These are phyloP conservation scores for Hippoglossus stenolepis DNA, from an alignment of 2,113 vertebrate species.

Conservation along the genomic window DNA sequence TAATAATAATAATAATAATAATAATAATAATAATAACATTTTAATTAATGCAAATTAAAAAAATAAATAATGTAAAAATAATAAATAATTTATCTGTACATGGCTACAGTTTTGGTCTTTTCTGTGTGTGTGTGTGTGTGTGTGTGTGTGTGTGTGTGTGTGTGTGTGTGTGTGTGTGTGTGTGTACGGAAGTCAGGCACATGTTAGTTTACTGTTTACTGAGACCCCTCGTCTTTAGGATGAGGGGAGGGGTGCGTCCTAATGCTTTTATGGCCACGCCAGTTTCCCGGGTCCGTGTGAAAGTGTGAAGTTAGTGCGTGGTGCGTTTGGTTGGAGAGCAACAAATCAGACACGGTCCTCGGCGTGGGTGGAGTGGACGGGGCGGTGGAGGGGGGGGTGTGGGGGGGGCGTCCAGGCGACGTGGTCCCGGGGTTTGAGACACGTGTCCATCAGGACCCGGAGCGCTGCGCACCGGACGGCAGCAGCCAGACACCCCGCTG, in stretches of 20 bases:
- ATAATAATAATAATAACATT: not conserved
- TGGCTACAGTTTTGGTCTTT: not conserved
- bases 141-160: constrained; percentile 26
- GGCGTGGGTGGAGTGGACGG: constrained; percentile 27
- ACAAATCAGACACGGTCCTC: constrained; percentile 84
- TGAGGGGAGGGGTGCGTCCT: constrained; percentile 55
- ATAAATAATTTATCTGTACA: not conserved
- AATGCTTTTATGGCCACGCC: constrained; percentile 82
- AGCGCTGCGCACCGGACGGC: constrained; percentile 75
- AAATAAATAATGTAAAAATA: not conserved
- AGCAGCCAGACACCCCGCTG: constrained; percentile 31
- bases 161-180: constrained; percentile 31
- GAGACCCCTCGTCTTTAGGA: constrained; percentile 40
- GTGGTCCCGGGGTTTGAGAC: constrained; percentile 82
- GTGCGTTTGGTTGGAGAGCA: constrained; percentile 84
- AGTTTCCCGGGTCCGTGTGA: constrained; percentile 81
- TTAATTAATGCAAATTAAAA: not conserved
- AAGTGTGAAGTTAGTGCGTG: constrained; percentile 82
- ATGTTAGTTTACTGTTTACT: constrained; percentile 67
- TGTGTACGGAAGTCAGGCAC: constrained; percentile 42
- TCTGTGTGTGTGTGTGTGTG: constrained; percentile 20
- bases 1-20: not conserved
- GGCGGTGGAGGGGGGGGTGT: no score
- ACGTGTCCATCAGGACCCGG: constrained; percentile 82
- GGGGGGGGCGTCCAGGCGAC: constrained; percentile 38